Evolutionary conservation across 2,888 invertebrate species (phyloP).

Genomic region (Mesochorus sp.): DNA sequence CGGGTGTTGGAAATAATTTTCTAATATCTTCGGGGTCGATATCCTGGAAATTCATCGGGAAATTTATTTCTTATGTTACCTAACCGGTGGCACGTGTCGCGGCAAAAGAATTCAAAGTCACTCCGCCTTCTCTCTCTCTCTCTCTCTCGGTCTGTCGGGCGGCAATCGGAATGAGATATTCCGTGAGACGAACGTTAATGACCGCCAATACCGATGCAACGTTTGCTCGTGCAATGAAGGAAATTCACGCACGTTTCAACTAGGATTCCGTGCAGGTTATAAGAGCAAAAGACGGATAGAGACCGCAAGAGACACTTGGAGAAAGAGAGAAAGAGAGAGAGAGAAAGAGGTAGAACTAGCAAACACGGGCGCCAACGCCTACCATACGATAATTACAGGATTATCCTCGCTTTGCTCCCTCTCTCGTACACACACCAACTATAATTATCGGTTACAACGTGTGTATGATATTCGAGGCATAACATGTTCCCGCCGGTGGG

Average conservation of each 20-base stretch:
- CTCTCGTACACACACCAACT: conserved; percentile 9
- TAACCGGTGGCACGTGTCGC: conserved; percentile 26
- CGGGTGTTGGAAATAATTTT: too few relatives aligned
- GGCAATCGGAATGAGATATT: not conserved
- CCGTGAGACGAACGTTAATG: not conserved
- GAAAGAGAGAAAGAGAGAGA: not conserved
- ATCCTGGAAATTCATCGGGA: too few relatives aligned
- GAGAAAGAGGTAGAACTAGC: not conserved
- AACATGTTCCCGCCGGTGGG: not conserved
- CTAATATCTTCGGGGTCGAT: too few relatives aligned
- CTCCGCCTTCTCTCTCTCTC: conserved; percentile 5
- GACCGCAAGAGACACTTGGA: not conserved
- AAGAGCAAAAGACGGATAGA: not conserved
- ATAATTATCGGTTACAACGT: conserved; percentile 46
- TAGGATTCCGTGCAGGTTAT: not conserved
- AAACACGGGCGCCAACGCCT: conserved; percentile 45
- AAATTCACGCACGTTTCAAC: conserved; percentile 16
- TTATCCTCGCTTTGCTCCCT: conserved; percentile 28
- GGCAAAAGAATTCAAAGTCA: not conserved
- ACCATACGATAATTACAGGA: conserved; percentile 44
- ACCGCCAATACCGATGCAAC: not conserved
- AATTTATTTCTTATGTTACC: conserved; percentile 17
- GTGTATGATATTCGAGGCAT: not conserved
- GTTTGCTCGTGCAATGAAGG: conserved; percentile 11
- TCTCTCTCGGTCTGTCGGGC: not conserved